phyloP scores from a whole-genome alignment of 2,113 vertebrate species.

The Cololabis saira region DNA sequence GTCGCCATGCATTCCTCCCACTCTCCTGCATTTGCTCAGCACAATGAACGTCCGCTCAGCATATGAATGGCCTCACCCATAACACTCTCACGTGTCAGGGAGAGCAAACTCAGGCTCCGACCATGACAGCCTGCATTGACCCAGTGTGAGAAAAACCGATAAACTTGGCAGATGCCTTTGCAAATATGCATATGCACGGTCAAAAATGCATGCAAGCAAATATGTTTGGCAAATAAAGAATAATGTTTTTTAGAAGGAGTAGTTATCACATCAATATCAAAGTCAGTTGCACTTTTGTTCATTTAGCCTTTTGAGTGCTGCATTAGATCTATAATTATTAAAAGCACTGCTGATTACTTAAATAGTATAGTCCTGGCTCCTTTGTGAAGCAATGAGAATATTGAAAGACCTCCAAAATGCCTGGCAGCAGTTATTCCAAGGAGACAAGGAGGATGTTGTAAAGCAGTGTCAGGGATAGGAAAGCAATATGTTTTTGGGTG shows the following conservation, averaged over 20 bases:
- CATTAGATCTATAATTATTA: conserved; percentile 57
- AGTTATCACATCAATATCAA: conserved; percentile 53
- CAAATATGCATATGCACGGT: conserved; percentile 12
- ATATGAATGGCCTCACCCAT: conserved; percentile 66
- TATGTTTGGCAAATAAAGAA: conserved; percentile 1
- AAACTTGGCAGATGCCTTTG: conserved; percentile 12
- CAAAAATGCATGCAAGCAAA: neutral
- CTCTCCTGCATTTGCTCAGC: conserved; percentile 62
- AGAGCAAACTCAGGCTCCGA: conserved; percentile 29
- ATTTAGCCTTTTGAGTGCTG: conserved; percentile 10
- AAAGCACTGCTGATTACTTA: conserved; percentile 39
- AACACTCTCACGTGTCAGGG: conserved; percentile 50
- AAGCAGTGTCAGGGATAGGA: conserved; percentile 21
- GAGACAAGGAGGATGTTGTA: neutral
- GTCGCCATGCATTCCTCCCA: conserved; percentile 44
- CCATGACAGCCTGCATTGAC: conserved; percentile 10
- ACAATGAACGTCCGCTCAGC: conserved; percentile 72
- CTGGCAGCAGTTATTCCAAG: neutral
- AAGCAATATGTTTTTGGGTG: conserved; percentile 41
- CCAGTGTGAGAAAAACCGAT: conserved; percentile 5
- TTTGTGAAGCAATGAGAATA: conserved; percentile 11
- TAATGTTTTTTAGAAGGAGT: conserved; percentile 26
- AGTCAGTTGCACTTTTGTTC: conserved; percentile 47
- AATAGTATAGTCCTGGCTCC: neutral
- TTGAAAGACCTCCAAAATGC: neutral